These are phyloP conservation scores for Synodontis membranacea DNA, from an alignment of 2,113 vertebrate species.

Conservation along the genomic window DNA sequence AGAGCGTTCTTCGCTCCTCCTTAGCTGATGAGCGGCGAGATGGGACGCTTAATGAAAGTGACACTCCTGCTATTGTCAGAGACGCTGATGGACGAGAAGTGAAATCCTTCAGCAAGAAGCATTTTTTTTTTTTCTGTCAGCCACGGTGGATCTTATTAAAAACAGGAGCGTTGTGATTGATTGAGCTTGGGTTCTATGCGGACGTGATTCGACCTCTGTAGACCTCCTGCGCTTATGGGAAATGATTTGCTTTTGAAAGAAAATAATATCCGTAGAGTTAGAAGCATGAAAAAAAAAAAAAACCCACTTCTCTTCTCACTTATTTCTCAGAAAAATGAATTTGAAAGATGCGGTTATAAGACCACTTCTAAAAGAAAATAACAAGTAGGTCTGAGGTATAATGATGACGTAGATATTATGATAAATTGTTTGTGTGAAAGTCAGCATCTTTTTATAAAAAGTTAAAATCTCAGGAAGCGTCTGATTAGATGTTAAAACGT, in stretches of 20 bases:
- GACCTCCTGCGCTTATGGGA: too few species aligned
- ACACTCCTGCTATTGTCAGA: slow-evolving; percentile 6
- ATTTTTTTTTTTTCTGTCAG: not conserved
- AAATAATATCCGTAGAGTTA: not conserved
- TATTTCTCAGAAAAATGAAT: not conserved
- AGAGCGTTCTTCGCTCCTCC: slow-evolving; percentile 16
- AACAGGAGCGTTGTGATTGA: not conserved
- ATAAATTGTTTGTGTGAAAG: not conserved
- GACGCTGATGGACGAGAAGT: slow-evolving; percentile 8
- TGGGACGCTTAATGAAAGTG: slow-evolving; percentile 38
- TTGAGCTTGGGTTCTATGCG: not conserved
- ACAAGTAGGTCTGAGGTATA: not conserved
- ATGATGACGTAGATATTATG: not conserved
- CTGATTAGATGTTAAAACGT: too few species aligned
- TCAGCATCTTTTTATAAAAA: not conserved
- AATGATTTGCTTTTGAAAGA: not conserved
- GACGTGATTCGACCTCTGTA: not conserved
- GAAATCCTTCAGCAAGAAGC: slow-evolving; percentile 10
- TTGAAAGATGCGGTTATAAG: not conserved
- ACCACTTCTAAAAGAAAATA: not conserved
- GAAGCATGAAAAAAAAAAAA: not conserved
- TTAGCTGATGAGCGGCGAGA: slow-evolving; percentile 25
- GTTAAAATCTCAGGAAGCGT: not conserved
- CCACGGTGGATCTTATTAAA: not conserved
- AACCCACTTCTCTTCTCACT: not conserved